Evolutionary conservation across 2,113 vertebrate genomes (phyloP), one percentile per base, ranked within the genome.

Genomic region (Melanostigma gelatinosum): DNA sequence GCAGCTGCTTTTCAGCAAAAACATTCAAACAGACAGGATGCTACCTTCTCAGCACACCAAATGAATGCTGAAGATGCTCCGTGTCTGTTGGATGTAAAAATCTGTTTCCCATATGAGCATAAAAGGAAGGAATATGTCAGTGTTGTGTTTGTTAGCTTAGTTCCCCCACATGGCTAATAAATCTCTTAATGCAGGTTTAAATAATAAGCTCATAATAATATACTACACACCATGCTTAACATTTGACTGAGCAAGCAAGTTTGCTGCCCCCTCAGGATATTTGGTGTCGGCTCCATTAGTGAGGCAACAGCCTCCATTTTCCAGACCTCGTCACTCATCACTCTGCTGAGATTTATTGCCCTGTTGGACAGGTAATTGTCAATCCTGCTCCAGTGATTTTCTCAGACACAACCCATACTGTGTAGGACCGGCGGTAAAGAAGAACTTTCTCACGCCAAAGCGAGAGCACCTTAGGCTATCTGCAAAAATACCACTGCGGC

Each of bases 331-430:
- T 83, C 81, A 82, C 84, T 90, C 89, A 92, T 89, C 75, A 91
- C 75, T 79, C 82, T 79, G 78, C 67, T 40, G 73, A 89, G 82
- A 89, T 89, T 91, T 92, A 86, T 77, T 80, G 81, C 84, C 75
- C 65, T 34, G 50, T 76, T 84, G 83, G 77, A 86, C 85, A 84
- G 72, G 82, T 91, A 93, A 88, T 91, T 87, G 82, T 89, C 89
- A 85, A 87, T 88, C 63, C 77, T 79, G 65, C 85, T 80, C 60
- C 77, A 44, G 83, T 83, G 36, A 82, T 88, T 87, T 62, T 78
- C 71, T 73, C 80, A 86, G 81, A 84, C 77, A 73, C 76, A 79
- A 27, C 85, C 65, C 77, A 75, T 27, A 73, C 76, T 81, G 74
- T 50, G 76, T 42, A 74, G 42, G 7, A 63, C 75, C 40, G 72